Conservation (phyloP, 2,888 invertebrate species). For the Lasioglossum leucozonium region DNA sequence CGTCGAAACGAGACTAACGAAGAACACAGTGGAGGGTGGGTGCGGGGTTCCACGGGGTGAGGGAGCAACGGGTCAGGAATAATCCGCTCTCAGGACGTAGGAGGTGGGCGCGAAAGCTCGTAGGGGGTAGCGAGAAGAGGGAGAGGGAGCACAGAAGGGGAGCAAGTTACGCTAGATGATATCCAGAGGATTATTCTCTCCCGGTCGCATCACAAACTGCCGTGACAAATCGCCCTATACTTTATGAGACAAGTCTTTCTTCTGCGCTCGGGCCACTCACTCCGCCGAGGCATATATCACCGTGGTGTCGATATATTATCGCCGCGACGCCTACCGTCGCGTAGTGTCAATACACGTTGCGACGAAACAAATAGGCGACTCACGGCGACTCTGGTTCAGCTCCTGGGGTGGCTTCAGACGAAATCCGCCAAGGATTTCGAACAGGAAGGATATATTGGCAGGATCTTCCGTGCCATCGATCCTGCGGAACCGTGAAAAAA, state of each 20-base stretch:
- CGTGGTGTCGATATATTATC: slow-evolving; percentile 78
- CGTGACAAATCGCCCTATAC: slow-evolving; percentile 83
- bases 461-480: slow-evolving; percentile 53
- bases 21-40: slow-evolving; percentile 60
- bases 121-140: slow-evolving; percentile 29
- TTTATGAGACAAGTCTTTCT: slow-evolving; percentile 82
- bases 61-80: slow-evolving; percentile 66
- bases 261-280: slow-evolving; percentile 74
- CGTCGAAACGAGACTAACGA: slow-evolving; percentile 69
- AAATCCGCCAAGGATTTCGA: slow-evolving; percentile 70
- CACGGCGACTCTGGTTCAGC: slow-evolving; percentile 1
- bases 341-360: slow-evolving; percentile 74
- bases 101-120: slow-evolving; percentile 60
- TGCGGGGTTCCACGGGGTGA: slow-evolving; percentile 44
- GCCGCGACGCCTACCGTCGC: slow-evolving; percentile 72
- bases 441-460: slow-evolving; percentile 58
- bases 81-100: slow-evolving; percentile 70
- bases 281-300: slow-evolving; percentile 79
- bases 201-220: slow-evolving; percentile 81
- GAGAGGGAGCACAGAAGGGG: slow-evolving; percentile 48
- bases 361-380: slow-evolving; percentile 74
- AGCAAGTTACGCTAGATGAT: slow-evolving; percentile 74
- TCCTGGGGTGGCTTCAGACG: slow-evolving; percentile 48
- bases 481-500: slow-evolving; percentile 9
- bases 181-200: slow-evolving; percentile 82